These are phyloP conservation scores for Xestoiulus laeticollis DNA, from an alignment of 2,888 invertebrate genomes.

Conservation along the genomic window DNA sequence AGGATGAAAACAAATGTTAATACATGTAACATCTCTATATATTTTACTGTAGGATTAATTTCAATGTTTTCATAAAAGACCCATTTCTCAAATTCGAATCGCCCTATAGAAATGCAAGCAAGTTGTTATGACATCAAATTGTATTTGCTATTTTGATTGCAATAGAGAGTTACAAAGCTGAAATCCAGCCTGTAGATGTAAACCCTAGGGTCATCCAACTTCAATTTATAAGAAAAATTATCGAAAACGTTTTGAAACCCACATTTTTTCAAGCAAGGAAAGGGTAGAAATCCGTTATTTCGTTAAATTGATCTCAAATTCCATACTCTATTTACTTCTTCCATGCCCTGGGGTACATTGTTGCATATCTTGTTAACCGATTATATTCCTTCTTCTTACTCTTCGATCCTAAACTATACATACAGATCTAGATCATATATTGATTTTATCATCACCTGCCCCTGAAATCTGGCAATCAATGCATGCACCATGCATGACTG, in stretches of 20 bases:
- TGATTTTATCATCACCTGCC: neutral
- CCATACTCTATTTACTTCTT: neutral
- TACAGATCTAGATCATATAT: neutral
- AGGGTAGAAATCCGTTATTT: neutral
- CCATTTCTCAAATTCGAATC: neutral
- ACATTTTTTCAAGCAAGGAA: neutral
- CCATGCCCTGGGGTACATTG: neutral
- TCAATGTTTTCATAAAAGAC: neutral
- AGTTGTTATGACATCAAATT: neutral
- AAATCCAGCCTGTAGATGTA: neutral
- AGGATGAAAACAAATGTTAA: too few species aligned
- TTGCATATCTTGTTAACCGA: neutral
- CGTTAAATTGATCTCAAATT: slow-evolving; percentile 23
- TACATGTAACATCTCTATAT: too few species aligned
- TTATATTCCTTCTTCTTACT: neutral
- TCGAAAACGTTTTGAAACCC: neutral
- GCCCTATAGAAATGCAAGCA: neutral
- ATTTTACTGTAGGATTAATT: too few species aligned
- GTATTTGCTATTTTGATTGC: neutral
- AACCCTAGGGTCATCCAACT: neutral
- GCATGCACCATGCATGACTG: neutral
- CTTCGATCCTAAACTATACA: neutral
- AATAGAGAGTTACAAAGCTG: neutral
- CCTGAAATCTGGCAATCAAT: neutral
- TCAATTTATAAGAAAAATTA: slow-evolving; percentile 8